Percentiles rank a stretch among this genome's conserved stretches.
phyloP scores from a whole-genome alignment of 2,113 vertebrate genomes.

The Oreochromis aureus region DNA sequence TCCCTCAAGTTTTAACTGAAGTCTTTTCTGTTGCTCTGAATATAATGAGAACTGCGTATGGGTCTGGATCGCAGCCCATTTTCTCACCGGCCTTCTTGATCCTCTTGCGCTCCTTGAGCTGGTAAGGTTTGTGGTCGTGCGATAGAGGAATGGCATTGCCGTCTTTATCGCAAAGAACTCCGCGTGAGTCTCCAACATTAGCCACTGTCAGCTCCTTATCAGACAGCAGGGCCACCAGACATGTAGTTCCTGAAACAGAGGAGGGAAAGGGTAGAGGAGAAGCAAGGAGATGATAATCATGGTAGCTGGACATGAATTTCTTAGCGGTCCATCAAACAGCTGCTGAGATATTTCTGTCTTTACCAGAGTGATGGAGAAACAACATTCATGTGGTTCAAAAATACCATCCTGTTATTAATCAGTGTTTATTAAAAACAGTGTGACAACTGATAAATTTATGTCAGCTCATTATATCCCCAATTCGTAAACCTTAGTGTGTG shows the following conservation, averaged over 20 bases:
- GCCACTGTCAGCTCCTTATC: slow-evolving; percentile 94
- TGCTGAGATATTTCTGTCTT: not conserved
- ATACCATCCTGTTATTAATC: not conserved
- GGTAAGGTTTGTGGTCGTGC: slow-evolving; percentile 98
- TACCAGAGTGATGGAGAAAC: not conserved
- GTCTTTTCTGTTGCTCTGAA: not conserved
- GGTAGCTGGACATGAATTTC: not conserved
- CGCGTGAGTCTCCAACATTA: slow-evolving; percentile 93
- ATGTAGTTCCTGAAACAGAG: slow-evolving; percentile 85
- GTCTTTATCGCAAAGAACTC: slow-evolving; percentile 94
- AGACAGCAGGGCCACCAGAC: slow-evolving; percentile 89
- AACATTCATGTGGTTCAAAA: not conserved
- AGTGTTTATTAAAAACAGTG: not conserved
- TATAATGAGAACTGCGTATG: not conserved
- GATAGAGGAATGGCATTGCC: slow-evolving; percentile 92
- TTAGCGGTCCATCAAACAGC: not conserved
- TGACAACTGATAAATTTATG: not conserved
- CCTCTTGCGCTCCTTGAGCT: slow-evolving; percentile 95
- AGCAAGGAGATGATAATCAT: not conserved
- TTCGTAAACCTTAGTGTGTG: not conserved
- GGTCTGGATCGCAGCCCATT: not conserved
- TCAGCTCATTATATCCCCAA: not conserved
- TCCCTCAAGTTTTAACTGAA: not conserved
- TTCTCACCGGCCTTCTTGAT: slow-evolving; percentile 93
- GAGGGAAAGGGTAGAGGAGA: not conserved